phyloP scores from a whole-genome alignment of 2,113 vertebrate species.

The Lampris incognitus region DNA sequence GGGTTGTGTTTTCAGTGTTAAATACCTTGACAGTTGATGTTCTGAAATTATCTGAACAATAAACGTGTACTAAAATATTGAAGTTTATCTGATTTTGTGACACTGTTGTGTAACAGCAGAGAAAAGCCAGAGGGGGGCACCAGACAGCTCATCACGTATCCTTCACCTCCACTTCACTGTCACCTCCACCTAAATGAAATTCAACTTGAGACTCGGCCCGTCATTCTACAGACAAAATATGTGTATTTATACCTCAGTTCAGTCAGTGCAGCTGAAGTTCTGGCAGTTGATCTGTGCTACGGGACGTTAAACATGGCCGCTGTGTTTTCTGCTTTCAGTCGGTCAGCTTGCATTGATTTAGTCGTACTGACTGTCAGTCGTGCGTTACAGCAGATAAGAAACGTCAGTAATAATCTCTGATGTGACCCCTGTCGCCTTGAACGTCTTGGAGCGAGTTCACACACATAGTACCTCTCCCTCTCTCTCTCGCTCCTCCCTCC shows the following conservation, averaged over 20 bases:
- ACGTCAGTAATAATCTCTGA: background rate
- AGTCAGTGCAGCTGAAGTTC: too few relatives aligned
- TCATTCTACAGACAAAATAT: background rate
- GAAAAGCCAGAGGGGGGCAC: constrained; percentile 38
- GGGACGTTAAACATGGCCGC: too few relatives aligned
- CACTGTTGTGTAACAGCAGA: background rate
- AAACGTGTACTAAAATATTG: constrained; percentile 37
- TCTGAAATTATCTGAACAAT: constrained; percentile 49
- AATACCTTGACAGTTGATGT: constrained; percentile 8
- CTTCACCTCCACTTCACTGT: background rate
- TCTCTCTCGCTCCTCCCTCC: background rate
- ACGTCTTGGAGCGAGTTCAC: background rate
- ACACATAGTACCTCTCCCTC: background rate
- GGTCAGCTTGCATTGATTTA: too few relatives aligned
- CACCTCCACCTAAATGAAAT: too few relatives aligned
- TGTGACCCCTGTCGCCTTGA: background rate
- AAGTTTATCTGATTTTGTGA: background rate
- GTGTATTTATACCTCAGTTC: background rate
- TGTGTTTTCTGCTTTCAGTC: background rate
- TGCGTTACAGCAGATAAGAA: too few relatives aligned
- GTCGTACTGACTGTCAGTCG: too few relatives aligned
- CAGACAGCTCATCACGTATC: constrained; percentile 7
- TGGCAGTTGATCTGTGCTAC: too few relatives aligned
- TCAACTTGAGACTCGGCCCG: background rate
- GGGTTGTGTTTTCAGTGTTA: constrained; percentile 21